phyloP scores from a whole-genome alignment of 1,140 invertebrate genomes.

The Hirudo medicinalis region DNA sequence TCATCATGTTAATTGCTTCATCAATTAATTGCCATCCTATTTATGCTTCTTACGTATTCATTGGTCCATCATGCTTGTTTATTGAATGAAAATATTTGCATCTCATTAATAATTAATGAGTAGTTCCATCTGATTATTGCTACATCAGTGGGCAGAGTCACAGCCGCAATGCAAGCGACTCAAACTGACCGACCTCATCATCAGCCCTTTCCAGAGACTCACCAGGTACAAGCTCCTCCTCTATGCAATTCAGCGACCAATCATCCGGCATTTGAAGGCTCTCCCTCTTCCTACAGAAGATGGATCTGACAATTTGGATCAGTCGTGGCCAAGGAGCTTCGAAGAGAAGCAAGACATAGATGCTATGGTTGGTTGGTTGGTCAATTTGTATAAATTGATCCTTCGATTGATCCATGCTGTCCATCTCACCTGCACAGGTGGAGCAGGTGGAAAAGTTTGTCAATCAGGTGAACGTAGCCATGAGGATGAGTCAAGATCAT shows the following conservation, averaged over 20 bases:
- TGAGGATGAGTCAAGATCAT: constrained; percentile 66
- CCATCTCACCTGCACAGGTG: constrained; percentile 48
- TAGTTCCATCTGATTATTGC: not conserved
- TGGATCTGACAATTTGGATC: constrained; percentile 48
- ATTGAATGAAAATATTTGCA: constrained; percentile 1
- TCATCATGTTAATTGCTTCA: not conserved
- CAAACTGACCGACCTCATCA: constrained; percentile 73
- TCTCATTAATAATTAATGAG: not conserved
- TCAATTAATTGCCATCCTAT: no score
- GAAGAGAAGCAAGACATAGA: constrained; percentile 41
- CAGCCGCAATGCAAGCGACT: constrained; percentile 75
- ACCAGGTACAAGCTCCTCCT: constrained; percentile 85
- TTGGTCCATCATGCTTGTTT: not conserved
- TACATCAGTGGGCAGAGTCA: constrained; percentile 69
- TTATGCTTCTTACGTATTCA: no score
- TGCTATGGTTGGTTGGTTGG: constrained; percentile 43
- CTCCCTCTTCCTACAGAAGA: constrained; percentile 26
- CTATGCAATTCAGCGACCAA: constrained; percentile 52
- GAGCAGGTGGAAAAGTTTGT: constrained; percentile 70
- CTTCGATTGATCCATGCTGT: not conserved
- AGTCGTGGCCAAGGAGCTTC: constrained; percentile 29
- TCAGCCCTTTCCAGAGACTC: constrained; percentile 86
- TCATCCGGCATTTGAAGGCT: not conserved
- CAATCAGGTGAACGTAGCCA: constrained; percentile 61
- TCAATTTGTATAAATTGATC: no score